A percentile compares a stretch with the other conserved stretches of the same genome.
phyloP scores from a whole-genome alignment of 2,797 vertebrate species.

The Mallotus villosus region DNA sequence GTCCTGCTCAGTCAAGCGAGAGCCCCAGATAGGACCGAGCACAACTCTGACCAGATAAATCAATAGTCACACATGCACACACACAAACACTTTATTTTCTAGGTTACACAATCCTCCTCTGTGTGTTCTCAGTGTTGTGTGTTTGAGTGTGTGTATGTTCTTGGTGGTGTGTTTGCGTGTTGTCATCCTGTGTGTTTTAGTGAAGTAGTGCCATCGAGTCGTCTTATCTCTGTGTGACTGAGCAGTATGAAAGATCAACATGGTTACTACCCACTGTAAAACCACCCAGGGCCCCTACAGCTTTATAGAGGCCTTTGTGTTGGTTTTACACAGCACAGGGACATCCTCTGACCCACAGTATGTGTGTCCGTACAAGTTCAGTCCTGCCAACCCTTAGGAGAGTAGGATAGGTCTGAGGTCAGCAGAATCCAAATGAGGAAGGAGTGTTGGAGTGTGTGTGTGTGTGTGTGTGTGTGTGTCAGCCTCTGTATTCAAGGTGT shows the following conservation, averaged over 20 bases:
- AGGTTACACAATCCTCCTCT: not conserved
- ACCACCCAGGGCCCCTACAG: conserved; percentile 18
- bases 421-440: conserved; percentile 7
- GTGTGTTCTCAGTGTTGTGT: not conserved
- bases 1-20: conserved; percentile 23
- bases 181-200: not conserved
- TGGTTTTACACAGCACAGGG: conserved; percentile 3
- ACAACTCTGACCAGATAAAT: conserved; percentile 19
- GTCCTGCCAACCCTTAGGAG: not conserved
- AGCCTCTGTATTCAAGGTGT: conserved; percentile 37
- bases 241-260: conserved; percentile 13
- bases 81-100: not conserved
- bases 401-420: not conserved
- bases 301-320: conserved; percentile 19
- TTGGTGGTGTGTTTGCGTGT: not conserved
- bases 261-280: not conserved
- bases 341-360: not conserved
- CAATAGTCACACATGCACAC: not conserved
- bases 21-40: conserved; percentile 18
- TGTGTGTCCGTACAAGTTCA: not conserved
- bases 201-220: not conserved
- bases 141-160: not conserved
- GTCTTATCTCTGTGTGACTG: conserved; percentile 13
- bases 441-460: not conserved
- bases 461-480: conserved; percentile 12